A percentile compares a stretch with the other conserved stretches of the same genome.
Conservation (phyloP, 2,113 vertebrate genomes). For the Dolichotis patagonum region DNA sequence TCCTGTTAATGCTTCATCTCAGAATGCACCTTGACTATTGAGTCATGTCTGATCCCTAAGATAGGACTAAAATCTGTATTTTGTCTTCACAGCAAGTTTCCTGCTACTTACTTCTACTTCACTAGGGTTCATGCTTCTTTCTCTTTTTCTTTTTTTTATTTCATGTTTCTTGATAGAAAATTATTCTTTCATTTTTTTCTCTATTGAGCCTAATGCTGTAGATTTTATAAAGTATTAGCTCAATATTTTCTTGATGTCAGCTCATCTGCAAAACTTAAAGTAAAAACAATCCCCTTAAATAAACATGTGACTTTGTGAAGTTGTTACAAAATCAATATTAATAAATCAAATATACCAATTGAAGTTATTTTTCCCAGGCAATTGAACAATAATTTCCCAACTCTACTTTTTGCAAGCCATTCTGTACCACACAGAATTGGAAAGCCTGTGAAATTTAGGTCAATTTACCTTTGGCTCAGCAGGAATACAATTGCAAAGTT, state of each 20-base stretch:
- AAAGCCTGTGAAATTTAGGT: conserved; percentile 58
- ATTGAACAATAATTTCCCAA: conserved; percentile 47
- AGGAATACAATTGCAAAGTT: conserved; percentile 66
- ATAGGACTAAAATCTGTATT: not conserved
- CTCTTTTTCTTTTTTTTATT: not conserved
- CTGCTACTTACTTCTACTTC: not conserved
- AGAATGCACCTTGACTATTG: not conserved
- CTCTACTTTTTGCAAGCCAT: conserved; percentile 52
- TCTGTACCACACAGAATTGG: conserved; percentile 28
- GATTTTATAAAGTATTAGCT: conserved; percentile 43
- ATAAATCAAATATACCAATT: conserved; percentile 60
- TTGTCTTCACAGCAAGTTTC: rapidly evolving
- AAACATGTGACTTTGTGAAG: conserved; percentile 47
- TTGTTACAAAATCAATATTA: conserved; percentile 61
- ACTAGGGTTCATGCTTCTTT: not conserved
- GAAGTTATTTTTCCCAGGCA: conserved; percentile 21
- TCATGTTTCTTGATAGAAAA: not conserved
- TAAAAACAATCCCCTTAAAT: not conserved
- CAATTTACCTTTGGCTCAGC: conserved; percentile 62
- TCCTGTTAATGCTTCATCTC: not conserved
- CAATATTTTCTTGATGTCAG: not conserved
- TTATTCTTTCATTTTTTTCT: conserved; percentile 34
- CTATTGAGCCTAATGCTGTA: not conserved
- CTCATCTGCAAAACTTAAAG: conserved; percentile 45
- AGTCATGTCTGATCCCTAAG: not conserved